Evolutionary conservation across 2,888 invertebrate genomes (phyloP).

Genomic region (Chaetogeoica ovagalla): DNA sequence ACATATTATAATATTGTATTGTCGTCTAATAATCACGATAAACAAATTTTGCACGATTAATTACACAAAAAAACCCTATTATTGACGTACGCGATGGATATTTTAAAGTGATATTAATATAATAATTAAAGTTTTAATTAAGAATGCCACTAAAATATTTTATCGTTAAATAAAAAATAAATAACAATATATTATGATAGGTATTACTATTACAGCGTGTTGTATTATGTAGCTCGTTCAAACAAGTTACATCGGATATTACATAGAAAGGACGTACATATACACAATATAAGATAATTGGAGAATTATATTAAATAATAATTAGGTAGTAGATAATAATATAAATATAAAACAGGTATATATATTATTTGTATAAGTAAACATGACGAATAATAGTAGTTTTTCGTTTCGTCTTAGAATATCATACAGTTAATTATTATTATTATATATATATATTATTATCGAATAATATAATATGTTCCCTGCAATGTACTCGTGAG

Average conservation of each 20-base stretch:
- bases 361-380: not conserved
- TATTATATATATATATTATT: no score
- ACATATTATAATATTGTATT: no score
- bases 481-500: no score
- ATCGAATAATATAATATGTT: no score
- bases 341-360: not conserved
- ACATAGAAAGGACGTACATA: not conserved
- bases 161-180: slow-evolving; percentile 16
- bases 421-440: not conserved
- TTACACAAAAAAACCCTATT: no score
- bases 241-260: no score
- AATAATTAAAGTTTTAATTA: not conserved
- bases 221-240: not conserved
- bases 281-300: not conserved
- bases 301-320: not conserved
- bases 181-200: slow-evolving; percentile 7
- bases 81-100: not conserved
- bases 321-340: not conserved
- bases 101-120: not conserved
- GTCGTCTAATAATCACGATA: no score
- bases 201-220: not conserved
- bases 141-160: slow-evolving; percentile 19
- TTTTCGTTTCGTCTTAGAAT: not conserved
- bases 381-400: not conserved
- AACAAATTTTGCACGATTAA: no score